These are phyloP conservation scores for Lordiphosa andalusiaca DNA, from an alignment of 2,888 invertebrate species.

Conservation along the genomic window DNA sequence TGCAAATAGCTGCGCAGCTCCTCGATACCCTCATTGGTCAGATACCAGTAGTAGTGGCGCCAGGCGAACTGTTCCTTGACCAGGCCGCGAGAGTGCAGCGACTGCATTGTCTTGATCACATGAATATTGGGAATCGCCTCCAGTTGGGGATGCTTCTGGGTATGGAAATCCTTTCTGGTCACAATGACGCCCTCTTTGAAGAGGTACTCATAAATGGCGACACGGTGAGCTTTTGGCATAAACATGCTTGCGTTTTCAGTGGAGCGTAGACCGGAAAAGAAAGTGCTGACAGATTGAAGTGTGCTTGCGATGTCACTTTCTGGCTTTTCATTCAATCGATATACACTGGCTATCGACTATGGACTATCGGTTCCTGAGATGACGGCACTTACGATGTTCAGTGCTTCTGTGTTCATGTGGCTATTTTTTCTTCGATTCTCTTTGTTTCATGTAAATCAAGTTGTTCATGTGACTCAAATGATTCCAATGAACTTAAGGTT, in stretches of 20 bases:
- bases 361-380: too few species aligned
- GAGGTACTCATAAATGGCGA: slow-evolving; percentile 97
- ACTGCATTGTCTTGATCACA: slow-evolving; percentile 98
- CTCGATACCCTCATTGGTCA: slow-evolving; percentile 99
- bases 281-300: slow-evolving; percentile 18
- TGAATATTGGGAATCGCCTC: slow-evolving; percentile 97
- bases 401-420: too few species aligned
- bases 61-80: slow-evolving; percentile 99
- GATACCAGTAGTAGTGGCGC: slow-evolving; percentile 99
- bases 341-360: too few species aligned
- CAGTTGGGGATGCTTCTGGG: slow-evolving; percentile 98
- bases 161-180: slow-evolving; percentile 98
- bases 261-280: slow-evolving; percentile 80
- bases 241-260: slow-evolving; percentile 88
- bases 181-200: slow-evolving; percentile 99
- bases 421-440: too few species aligned
- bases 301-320: too few species aligned
- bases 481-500: too few species aligned
- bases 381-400: too few species aligned
- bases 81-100: slow-evolving; percentile 96
- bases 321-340: too few species aligned
- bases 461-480: too few species aligned
- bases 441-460: too few species aligned
- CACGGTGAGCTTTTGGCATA: slow-evolving; percentile 99
- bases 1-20: slow-evolving; percentile 97